A percentile compares a stretch with the other conserved stretches of the same genome.
Evolutionary conservation across 35 echinoderm and acorn worm species (phyloP).

Genomic region (Hemicentrotus pulcherrimus): DNA sequence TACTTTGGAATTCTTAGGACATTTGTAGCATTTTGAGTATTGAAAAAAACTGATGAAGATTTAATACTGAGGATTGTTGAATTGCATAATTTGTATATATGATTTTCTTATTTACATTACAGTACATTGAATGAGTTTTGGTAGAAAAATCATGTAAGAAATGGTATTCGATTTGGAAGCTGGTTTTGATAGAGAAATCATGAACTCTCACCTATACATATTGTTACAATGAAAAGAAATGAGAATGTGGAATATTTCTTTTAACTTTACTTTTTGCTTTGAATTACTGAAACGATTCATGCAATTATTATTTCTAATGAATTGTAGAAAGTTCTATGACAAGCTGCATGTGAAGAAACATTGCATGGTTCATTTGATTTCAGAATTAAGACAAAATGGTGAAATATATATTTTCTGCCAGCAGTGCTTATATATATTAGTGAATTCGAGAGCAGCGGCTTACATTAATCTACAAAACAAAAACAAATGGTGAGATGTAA

Average conservation of each 20-base stretch:
- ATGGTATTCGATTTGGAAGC: background rate
- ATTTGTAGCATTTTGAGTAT: slow-evolving; percentile 19
- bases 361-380: background rate
- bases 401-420: background rate
- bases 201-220: background rate
- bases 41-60: background rate
- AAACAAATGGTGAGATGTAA: background rate
- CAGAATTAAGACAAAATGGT: background rate
- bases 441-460: background rate
- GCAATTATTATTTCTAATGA: background rate
- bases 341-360: background rate
- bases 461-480: background rate
- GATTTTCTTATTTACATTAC: slow-evolving; percentile 14
- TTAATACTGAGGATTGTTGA: slow-evolving; percentile 3
- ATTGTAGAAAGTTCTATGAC: background rate
- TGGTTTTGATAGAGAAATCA: background rate
- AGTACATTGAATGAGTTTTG: background rate
- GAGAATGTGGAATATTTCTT: slow-evolving; percentile 19
- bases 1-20: slow-evolving; percentile 12
- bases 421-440: slow-evolving; percentile 2
- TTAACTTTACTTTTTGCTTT: background rate
- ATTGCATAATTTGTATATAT: slow-evolving; percentile 7
- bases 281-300: background rate
- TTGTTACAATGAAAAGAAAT: background rate
- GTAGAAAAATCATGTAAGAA: background rate